Conservation (phyloP, 2,888 invertebrate genomes). For the Macrophya annulata region DNA sequence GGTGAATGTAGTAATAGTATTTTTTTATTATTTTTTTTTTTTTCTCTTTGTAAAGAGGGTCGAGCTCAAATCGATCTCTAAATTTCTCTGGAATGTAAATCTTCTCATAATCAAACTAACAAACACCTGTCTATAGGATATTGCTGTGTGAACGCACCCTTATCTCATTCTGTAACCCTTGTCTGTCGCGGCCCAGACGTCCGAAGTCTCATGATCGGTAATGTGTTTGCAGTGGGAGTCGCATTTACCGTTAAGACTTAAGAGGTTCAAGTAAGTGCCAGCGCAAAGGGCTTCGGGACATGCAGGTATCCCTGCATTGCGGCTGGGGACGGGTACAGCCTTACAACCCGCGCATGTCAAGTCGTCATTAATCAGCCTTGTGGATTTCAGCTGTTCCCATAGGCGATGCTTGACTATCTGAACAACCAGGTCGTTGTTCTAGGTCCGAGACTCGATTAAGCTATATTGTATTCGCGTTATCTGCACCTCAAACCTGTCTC, state of each 20-base stretch:
- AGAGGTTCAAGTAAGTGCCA: slow-evolving; percentile 51
- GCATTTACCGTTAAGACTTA: slow-evolving; percentile 56
- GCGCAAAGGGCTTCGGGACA: slow-evolving; percentile 50
- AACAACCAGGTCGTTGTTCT: slow-evolving; percentile 44
- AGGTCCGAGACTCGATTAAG: slow-evolving; percentile 40
- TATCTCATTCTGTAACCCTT: slow-evolving; percentile 42
- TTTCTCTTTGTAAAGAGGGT: not conserved
- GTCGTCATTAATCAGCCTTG: slow-evolving; percentile 58
- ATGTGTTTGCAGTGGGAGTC: slow-evolving; percentile 58
- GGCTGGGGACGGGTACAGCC: slow-evolving; percentile 28
- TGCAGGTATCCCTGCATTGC: slow-evolving; percentile 52
- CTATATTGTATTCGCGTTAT: slow-evolving; percentile 49
- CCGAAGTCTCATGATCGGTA: slow-evolving; percentile 55
- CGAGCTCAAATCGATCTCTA: not conserved
- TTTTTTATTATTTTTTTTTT: not conserved
- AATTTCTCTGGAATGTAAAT: not conserved
- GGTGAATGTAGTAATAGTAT: not conserved
- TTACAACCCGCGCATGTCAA: slow-evolving; percentile 56
- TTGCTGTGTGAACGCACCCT: slow-evolving; percentile 43
- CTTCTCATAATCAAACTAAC: not conserved
- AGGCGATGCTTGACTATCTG: slow-evolving; percentile 38
- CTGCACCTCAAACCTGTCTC: slow-evolving; percentile 30
- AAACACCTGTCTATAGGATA: not conserved
- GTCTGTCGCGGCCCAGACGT: slow-evolving; percentile 40
- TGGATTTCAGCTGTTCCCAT: slow-evolving; percentile 58